A percentile compares a stretch with the other conserved stretches of the same genome.
Conservation (phyloP, 2,888 invertebrate genomes). For the Timema cristinae region DNA sequence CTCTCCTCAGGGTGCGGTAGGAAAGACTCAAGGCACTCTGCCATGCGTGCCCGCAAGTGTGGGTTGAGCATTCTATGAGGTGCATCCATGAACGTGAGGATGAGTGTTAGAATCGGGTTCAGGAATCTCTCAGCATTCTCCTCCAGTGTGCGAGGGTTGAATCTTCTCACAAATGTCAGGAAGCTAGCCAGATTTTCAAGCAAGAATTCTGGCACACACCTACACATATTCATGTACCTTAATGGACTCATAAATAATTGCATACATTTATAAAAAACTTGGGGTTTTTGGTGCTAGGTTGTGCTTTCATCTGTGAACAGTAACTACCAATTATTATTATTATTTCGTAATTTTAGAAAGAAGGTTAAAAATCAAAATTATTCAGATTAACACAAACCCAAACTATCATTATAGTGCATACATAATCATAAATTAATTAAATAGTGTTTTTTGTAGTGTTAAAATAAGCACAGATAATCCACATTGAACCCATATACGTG, state of each 20-base stretch:
- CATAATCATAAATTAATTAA: no score
- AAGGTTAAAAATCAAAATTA: no score
- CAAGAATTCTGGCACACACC: constrained; percentile 86
- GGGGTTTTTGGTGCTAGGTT: not conserved
- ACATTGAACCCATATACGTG: no score
- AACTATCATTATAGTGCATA: no score
- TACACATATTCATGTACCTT: constrained; percentile 38
- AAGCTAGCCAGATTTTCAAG: constrained; percentile 83
- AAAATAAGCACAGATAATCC: no score
- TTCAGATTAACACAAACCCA: no score
- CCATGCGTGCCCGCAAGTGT: constrained; percentile 84
- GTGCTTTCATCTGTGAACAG: not conserved
- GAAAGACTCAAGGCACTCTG: constrained; percentile 83
- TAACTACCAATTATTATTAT: no score
- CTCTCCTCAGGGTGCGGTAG: constrained; percentile 64
- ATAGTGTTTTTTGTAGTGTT: no score
- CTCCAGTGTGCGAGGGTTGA: constrained; percentile 59
- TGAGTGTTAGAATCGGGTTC: constrained; percentile 68
- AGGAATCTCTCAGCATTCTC: constrained; percentile 60
- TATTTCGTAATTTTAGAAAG: no score
- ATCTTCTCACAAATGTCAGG: constrained; percentile 69
- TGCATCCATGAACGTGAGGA: constrained; percentile 86
- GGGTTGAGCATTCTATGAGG: constrained; percentile 80
- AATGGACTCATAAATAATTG: constrained; percentile 30
- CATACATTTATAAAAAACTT: not conserved